Conservation (phyloP, 2,113 vertebrate species). For the Sula dactylatra region DNA sequence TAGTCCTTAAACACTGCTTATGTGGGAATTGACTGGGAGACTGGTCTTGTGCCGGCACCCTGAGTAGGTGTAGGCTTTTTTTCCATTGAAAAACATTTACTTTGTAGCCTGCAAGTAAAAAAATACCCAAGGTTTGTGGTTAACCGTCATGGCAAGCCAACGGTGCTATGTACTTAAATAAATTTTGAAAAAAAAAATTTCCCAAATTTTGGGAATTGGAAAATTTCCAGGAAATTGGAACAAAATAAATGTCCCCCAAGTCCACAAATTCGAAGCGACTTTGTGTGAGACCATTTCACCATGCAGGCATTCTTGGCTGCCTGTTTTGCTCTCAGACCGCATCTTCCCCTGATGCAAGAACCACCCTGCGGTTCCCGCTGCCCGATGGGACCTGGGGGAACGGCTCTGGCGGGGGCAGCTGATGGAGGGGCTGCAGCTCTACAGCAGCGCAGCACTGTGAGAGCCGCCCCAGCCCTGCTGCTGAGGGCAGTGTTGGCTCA, state of each 20-base stretch:
- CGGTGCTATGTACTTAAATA: neutral
- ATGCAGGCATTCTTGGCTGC: neutral
- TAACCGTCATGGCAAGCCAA: neutral
- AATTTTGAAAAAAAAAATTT: neutral
- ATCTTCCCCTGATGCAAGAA: neutral
- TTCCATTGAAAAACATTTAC: neutral
- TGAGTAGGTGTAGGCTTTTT: neutral
- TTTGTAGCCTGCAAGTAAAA: neutral
- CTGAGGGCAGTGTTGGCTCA: constrained; percentile 73
- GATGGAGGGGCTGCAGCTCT: neutral
- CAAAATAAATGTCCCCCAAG: neutral
- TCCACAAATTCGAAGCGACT: neutral
- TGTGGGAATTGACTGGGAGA: neutral
- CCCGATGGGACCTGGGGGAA: neutral
- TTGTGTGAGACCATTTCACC: neutral
- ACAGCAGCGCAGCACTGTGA: neutral
- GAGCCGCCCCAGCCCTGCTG: constrained; percentile 33
- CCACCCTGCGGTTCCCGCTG: rapidly evolving
- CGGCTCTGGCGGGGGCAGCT: neutral
- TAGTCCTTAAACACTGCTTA: neutral
- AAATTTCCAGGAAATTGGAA: too few relatives aligned
- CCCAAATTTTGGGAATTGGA: too few relatives aligned
- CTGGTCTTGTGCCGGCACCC: rapidly evolving
- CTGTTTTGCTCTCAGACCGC: rapidly evolving
- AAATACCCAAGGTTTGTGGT: neutral